phyloP scores from a whole-genome alignment of 1,140 invertebrate species.

The Drosophila grimshawi region DNA sequence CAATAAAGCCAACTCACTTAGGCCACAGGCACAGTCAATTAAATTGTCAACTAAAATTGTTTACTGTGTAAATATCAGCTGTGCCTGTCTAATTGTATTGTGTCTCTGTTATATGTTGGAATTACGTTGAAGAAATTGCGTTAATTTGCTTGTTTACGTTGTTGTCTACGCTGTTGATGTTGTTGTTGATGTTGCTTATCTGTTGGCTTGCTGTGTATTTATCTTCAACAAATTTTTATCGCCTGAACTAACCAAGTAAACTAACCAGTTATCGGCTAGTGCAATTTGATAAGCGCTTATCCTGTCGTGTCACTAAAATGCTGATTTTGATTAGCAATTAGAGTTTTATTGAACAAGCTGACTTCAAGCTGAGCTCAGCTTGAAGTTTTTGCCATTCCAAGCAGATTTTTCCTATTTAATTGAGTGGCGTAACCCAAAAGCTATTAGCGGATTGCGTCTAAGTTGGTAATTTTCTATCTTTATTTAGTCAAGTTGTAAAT shows the following conservation, averaged over 20 bases:
- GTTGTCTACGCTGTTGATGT: slow-evolving; percentile 52
- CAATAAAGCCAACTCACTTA: too few species aligned
- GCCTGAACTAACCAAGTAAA: slow-evolving; percentile 47
- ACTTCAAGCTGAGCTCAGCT: slow-evolving; percentile 47
- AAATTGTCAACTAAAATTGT: neutral
- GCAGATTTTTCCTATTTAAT: slow-evolving; percentile 35
- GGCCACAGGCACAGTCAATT: neutral
- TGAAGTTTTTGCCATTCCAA: slow-evolving; percentile 19
- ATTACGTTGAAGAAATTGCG: slow-evolving; percentile 64
- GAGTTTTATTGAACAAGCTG: slow-evolving; percentile 71
- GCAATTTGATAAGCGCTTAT: slow-evolving; percentile 77
- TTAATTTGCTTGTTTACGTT: slow-evolving; percentile 79
- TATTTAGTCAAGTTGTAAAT: slow-evolving; percentile 21
- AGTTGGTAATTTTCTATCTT: slow-evolving; percentile 33
- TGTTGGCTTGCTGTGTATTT: slow-evolving; percentile 29
- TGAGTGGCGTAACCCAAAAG: slow-evolving; percentile 43
- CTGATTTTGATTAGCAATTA: slow-evolving; percentile 80
- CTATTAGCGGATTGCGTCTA: slow-evolving; percentile 10
- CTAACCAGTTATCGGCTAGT: slow-evolving; percentile 64
- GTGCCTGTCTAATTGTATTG: slow-evolving; percentile 61
- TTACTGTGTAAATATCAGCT: slow-evolving; percentile 26
- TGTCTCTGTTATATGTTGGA: slow-evolving; percentile 19
- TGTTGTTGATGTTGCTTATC: slow-evolving; percentile 57
- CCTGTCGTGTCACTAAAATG: slow-evolving; percentile 79
- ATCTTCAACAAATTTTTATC: slow-evolving; percentile 73